Evolutionary conservation across 2,888 invertebrate species (phyloP).

Genomic region (Chalcis sispes): DNA sequence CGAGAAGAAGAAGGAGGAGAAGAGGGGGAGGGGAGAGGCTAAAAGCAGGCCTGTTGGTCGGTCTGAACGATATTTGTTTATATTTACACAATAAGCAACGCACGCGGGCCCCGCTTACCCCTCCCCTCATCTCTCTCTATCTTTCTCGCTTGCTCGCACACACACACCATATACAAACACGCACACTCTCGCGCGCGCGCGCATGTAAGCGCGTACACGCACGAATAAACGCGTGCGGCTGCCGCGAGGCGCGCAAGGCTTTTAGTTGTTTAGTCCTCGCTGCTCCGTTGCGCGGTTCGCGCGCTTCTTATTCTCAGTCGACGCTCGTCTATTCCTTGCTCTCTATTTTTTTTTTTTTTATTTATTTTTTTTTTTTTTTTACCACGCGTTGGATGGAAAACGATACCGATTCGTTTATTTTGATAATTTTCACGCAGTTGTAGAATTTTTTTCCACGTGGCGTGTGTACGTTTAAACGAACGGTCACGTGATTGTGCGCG

Average conservation of each 20-base stretch:
- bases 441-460: not conserved
- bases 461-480: not conserved
- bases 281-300: slow-evolving; percentile 66
- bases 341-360: not conserved
- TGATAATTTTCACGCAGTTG: too few relatives aligned
- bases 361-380: not conserved
- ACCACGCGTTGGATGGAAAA: too few relatives aligned
- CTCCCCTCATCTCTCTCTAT: slow-evolving; percentile 61
- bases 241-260: slow-evolving; percentile 59
- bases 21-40: slow-evolving; percentile 63
- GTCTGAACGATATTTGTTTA: slow-evolving; percentile 77
- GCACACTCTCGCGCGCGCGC: not conserved
- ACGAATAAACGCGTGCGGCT: too few relatives aligned
- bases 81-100: slow-evolving; percentile 77
- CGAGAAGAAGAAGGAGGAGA: slow-evolving; percentile 50
- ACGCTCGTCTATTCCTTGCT: too few relatives aligned
- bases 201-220: not conserved
- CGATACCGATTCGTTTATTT: too few relatives aligned
- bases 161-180: not conserved
- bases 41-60: slow-evolving; percentile 76
- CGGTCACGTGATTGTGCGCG: slow-evolving; percentile 1
- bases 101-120: slow-evolving; percentile 49
- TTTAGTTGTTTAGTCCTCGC: slow-evolving; percentile 74
- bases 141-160: slow-evolving; percentile 4
- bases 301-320: not conserved